Conservation (phyloP, 2,113 vertebrate species). For the Rissa tridactyla region DNA sequence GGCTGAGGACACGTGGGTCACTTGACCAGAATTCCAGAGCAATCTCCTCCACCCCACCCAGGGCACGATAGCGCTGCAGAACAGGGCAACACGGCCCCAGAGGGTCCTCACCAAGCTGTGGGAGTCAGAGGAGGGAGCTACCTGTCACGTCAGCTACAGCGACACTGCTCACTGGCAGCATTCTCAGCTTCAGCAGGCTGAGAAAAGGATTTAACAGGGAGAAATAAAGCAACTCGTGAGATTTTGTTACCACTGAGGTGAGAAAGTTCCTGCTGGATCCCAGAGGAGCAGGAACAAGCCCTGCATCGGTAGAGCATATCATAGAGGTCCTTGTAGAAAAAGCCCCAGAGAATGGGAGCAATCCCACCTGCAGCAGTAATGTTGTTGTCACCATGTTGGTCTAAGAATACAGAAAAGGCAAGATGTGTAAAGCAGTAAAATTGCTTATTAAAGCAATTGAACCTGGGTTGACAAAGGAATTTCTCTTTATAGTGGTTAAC, state of each 20-base stretch:
- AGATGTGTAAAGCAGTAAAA: background rate
- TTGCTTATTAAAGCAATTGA: background rate
- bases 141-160: background rate
- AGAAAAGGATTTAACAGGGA: background rate
- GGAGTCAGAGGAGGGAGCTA: background rate
- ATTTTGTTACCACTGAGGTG: background rate
- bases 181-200: background rate
- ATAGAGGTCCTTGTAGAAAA: background rate
- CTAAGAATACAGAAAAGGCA: background rate
- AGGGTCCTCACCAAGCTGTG: background rate
- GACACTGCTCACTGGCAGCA: background rate
- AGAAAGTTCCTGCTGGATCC: background rate
- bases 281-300: background rate
- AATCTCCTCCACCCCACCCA: background rate
- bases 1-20: background rate
- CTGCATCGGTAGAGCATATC: accelerated
- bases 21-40: background rate
- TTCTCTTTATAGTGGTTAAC: background rate
- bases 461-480: background rate
- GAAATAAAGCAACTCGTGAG: background rate
- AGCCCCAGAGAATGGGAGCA: background rate
- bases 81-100: background rate
- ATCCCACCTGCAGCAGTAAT: background rate
- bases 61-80: background rate
- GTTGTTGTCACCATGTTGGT: background rate